Evolutionary conservation across 1,140 invertebrate genomes (phyloP).

Genomic region (Rhyacophila brunnea): DNA sequence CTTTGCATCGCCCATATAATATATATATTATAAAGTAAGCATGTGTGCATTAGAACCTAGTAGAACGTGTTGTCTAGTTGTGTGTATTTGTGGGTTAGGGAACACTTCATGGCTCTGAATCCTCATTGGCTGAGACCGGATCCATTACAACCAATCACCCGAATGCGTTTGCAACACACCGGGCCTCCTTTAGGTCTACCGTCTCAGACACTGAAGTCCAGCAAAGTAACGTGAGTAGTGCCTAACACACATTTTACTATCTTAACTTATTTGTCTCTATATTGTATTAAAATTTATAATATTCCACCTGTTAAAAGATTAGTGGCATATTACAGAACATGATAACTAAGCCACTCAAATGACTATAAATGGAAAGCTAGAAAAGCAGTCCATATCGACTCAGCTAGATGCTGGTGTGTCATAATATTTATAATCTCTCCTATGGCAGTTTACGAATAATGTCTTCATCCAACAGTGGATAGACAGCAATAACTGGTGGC

Average conservation of each 20-base stretch:
- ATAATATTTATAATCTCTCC: no score
- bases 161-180: slow-evolving; percentile 54
- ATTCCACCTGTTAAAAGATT: no score
- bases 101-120: slow-evolving; percentile 63
- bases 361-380: no score
- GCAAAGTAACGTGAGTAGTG: slow-evolving; percentile 76
- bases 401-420: no score
- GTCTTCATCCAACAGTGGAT: no score
- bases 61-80: slow-evolving; percentile 38
- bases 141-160: slow-evolving; percentile 81
- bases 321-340: no score
- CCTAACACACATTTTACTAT: slow-evolving; percentile 17
- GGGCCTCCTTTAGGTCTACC: slow-evolving; percentile 70
- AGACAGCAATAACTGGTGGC: no score
- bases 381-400: no score
- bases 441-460: no score
- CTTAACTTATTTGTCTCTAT: slow-evolving; percentile 1
- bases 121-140: slow-evolving; percentile 66
- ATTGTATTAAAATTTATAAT: no score
- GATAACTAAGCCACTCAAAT: no score
- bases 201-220: slow-evolving; percentile 93
- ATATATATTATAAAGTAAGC: no score
- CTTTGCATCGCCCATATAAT: slow-evolving; percentile 22
- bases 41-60: slow-evolving; percentile 29
- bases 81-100: slow-evolving; percentile 53